Evolutionary conservation across 2,113 vertebrate genomes (phyloP).

Genomic region (Ginglymostoma cirratum): DNA sequence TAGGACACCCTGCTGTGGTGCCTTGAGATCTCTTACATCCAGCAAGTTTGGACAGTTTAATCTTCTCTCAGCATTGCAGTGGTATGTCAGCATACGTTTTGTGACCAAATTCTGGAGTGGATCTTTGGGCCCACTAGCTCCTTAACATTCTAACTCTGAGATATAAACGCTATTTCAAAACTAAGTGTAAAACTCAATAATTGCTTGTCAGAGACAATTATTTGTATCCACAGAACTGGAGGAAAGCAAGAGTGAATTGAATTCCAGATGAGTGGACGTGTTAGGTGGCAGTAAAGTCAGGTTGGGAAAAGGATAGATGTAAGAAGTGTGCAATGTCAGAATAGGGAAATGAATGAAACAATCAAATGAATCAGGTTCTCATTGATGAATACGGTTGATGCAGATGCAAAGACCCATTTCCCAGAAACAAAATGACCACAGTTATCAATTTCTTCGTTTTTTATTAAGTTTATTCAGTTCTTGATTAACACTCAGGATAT

Average conservation of each 20-base stretch:
- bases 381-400: background rate
- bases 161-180: background rate
- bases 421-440: background rate
- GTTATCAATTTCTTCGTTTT: too few species aligned
- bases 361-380: background rate
- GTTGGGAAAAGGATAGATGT: background rate
- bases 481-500: background rate
- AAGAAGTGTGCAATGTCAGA: background rate
- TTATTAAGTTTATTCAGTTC: constrained; percentile 1
- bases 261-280: background rate
- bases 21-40: too few species aligned
- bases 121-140: too few species aligned
- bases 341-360: background rate
- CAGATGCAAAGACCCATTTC: background rate
- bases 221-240: background rate
- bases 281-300: background rate
- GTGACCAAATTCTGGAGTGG: too few species aligned
- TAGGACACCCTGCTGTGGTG: too few species aligned
- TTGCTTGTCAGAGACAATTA: background rate
- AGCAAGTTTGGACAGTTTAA: too few species aligned
- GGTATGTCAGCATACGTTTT: background rate
- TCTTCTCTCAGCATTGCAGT: too few species aligned
- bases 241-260: background rate
- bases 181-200: background rate
- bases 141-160: background rate